Percentiles rank a stretch among this genome's conserved stretches.
phyloP scores from a whole-genome alignment of 2,888 invertebrate species.

The Tigriopus californicus region DNA sequence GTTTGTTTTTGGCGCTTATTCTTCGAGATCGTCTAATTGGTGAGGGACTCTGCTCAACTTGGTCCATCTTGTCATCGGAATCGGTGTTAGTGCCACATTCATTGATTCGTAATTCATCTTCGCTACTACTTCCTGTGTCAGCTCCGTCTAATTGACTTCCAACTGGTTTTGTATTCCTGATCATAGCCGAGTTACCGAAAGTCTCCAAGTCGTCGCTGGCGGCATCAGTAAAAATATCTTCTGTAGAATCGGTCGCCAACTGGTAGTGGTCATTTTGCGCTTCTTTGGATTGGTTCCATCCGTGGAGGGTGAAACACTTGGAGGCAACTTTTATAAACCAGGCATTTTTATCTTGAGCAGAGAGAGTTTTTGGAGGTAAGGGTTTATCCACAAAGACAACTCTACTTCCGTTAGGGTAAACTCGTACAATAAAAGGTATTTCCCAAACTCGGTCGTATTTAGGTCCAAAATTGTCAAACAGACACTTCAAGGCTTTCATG shows the following conservation, averaged over 20 bases:
- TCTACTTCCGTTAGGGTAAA: neutral
- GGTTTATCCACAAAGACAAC: conserved; percentile 1
- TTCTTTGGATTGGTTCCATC: neutral
- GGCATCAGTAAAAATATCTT: neutral
- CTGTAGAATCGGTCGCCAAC: neutral
- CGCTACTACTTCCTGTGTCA: too few species aligned
- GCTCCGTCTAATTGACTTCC: too few species aligned
- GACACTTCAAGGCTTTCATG: neutral
- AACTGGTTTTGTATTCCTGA: too few species aligned
- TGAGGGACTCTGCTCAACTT: too few species aligned
- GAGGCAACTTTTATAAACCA: neutral
- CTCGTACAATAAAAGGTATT: neutral
- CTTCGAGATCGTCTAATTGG: too few species aligned
- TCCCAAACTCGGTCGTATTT: neutral
- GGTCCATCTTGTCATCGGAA: too few species aligned
- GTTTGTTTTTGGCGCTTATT: too few species aligned
- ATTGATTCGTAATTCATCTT: too few species aligned
- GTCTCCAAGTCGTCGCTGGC: too few species aligned
- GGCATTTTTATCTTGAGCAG: neutral
- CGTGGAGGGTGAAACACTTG: neutral
- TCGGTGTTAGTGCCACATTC: too few species aligned
- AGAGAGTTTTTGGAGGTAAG: neutral
- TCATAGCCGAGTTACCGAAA: too few species aligned
- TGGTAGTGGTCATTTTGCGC: neutral
- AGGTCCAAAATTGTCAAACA: conserved; percentile 7